Percentiles rank a stretch among this genome's conserved stretches.
These are phyloP conservation scores for Nysson spinosus DNA, from an alignment of 2,888 invertebrate genomes.

Conservation along the genomic window DNA sequence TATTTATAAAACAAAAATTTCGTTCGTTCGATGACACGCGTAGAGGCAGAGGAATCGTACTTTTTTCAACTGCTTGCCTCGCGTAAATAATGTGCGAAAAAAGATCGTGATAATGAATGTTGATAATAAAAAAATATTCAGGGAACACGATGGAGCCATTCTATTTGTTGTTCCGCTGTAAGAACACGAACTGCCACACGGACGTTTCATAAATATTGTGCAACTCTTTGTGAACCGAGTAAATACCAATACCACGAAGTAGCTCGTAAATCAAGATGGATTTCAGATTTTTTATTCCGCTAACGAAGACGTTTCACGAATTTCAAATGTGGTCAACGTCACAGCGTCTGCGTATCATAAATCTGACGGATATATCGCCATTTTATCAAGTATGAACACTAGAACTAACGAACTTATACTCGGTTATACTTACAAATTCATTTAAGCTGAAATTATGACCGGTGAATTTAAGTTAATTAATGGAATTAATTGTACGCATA, in stretches of 20 bases:
- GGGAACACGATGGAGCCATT: background rate
- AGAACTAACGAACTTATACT: no score
- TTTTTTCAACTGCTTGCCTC: no score
- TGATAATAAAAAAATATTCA: constrained; percentile 19
- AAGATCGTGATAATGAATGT: background rate
- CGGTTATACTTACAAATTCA: no score
- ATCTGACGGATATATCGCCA: constrained; percentile 2
- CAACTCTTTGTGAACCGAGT: constrained; percentile 12
- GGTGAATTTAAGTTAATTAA: no score
- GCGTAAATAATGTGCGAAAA: constrained; percentile 1
- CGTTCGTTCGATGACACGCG: no score
- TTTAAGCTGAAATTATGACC: no score
- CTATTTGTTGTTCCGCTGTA: constrained; percentile 17
- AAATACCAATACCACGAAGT: constrained; percentile 25
- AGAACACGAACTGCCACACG: background rate
- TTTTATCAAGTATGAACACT: no score
- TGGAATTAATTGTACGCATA: no score
- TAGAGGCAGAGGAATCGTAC: no score
- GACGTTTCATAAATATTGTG: constrained; percentile 9
- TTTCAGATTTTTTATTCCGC: constrained; percentile 17
- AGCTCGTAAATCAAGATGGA: constrained; percentile 44
- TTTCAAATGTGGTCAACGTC: constrained; percentile 29
- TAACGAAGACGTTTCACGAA: background rate
- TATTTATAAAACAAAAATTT: no score
- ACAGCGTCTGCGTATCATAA: constrained; percentile 16